These are phyloP conservation scores for Poecilia wingei DNA, from an alignment of 2,797 vertebrate genomes.

Conservation along the genomic window DNA sequence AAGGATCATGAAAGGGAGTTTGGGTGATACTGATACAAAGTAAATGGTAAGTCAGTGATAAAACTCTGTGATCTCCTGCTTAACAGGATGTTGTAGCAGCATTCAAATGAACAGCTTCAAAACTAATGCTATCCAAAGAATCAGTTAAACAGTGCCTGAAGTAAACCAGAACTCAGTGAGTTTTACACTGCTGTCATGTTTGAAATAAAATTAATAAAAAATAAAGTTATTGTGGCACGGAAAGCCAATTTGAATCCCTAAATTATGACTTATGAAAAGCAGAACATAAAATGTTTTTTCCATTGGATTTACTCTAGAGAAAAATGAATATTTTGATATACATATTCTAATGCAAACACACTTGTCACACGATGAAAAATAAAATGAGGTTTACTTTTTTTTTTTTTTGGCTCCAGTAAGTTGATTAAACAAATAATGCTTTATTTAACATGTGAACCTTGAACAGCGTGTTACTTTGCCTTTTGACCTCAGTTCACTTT, in stretches of 20 bases:
- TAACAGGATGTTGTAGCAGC: background rate
- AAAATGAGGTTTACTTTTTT: background rate
- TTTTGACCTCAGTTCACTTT: conserved; percentile 18
- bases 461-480: conserved; percentile 18
- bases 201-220: too few relatives aligned
- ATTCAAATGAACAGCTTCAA: conserved; percentile 14
- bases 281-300: background rate
- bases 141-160: background rate
- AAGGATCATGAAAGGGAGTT: background rate
- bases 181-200: too few relatives aligned
- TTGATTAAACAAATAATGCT: background rate
- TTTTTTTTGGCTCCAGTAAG: background rate
- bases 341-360: background rate
- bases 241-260: background rate
- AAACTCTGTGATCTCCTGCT: background rate
- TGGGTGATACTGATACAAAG: background rate
- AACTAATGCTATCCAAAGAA: background rate
- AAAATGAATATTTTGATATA: background rate
- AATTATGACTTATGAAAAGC: background rate
- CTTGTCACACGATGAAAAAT: background rate
- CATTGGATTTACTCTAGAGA: too few relatives aligned
- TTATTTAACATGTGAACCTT: background rate
- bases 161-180: background rate
- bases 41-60: conserved; percentile 8
- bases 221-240: background rate